A percentile compares a stretch with the other conserved stretches of the same genome.
Evolutionary conservation across 2,113 vertebrate species (phyloP).

Genomic region (Xenus cinereus): DNA sequence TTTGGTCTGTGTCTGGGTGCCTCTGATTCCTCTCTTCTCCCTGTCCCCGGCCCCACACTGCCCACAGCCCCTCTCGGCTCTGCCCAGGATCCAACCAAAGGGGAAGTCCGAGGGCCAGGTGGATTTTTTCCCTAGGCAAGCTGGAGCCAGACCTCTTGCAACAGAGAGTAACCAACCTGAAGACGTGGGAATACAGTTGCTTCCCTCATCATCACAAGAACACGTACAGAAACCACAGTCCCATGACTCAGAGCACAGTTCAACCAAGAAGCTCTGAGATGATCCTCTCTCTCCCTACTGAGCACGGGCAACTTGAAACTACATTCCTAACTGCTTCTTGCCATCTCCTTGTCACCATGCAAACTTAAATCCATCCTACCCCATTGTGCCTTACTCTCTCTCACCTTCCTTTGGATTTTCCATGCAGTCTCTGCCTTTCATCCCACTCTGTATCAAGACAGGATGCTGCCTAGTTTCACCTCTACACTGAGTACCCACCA

Average conservation of each 20-base stretch:
- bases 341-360: neutral
- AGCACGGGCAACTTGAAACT: conserved; percentile 24
- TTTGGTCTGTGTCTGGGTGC: neutral
- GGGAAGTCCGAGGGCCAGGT: neutral
- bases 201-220: conserved; percentile 3
- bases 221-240: conserved; percentile 20
- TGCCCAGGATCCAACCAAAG: neutral
- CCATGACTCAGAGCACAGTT: conserved; percentile 19
- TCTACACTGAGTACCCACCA: neutral
- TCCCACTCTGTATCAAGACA: neutral
- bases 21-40: neutral
- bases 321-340: conserved; percentile 35
- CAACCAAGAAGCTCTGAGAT: neutral
- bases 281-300: neutral
- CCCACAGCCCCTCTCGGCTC: neutral
- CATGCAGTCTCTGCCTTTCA: neutral
- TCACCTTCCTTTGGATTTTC: neutral
- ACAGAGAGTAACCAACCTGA: conserved; percentile 1
- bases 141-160: neutral
- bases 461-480: neutral
- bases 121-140: neutral
- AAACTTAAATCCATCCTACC: neutral
- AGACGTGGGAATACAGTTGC: neutral
- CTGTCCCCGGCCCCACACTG: neutral
- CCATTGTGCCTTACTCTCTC: neutral